phyloP scores from a whole-genome alignment of 2,888 invertebrate species.

The Eupithecia inturbata region DNA sequence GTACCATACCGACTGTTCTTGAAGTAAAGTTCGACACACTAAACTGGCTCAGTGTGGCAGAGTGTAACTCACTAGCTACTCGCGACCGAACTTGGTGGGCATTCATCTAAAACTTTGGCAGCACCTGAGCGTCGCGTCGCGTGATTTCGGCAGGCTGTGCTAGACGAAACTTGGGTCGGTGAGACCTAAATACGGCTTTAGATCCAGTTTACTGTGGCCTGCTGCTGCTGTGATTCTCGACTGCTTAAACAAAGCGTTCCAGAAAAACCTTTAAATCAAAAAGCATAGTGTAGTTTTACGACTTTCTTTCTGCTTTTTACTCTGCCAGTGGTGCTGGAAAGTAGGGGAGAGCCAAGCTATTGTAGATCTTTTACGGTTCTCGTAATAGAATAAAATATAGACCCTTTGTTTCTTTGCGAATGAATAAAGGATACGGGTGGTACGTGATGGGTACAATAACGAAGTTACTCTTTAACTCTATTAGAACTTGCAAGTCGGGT shows the following conservation, averaged over 20 bases:
- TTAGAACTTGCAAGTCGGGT: constrained; percentile 35
- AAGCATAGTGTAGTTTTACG: constrained; percentile 5
- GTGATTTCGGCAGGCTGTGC: constrained; percentile 49
- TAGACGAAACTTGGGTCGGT: constrained; percentile 40
- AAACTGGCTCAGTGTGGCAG: constrained; percentile 50
- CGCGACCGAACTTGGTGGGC: constrained; percentile 66
- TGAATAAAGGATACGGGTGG: constrained; percentile 44
- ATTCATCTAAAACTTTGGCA: constrained; percentile 76
- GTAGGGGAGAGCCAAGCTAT: constrained; percentile 1
- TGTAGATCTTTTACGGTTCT: constrained; percentile 18
- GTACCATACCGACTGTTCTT: constrained; percentile 20
- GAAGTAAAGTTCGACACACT: constrained; percentile 40
- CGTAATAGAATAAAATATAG: constrained; percentile 47
- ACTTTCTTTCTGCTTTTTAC: not conserved
- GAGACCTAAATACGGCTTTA: constrained; percentile 29
- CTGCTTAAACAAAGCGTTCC: not conserved
- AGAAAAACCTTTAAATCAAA: not conserved
- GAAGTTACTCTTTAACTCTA: constrained; percentile 41
- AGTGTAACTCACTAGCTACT: constrained; percentile 66
- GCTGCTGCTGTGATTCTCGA: not conserved
- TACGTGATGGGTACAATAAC: constrained; percentile 43
- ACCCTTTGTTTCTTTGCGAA: constrained; percentile 45
- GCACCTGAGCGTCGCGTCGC: constrained; percentile 64
- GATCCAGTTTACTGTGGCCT: not conserved
- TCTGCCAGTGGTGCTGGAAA: not conserved